Conservation (phyloP, 2,888 invertebrate species). For the Cheilosia vernalis region DNA sequence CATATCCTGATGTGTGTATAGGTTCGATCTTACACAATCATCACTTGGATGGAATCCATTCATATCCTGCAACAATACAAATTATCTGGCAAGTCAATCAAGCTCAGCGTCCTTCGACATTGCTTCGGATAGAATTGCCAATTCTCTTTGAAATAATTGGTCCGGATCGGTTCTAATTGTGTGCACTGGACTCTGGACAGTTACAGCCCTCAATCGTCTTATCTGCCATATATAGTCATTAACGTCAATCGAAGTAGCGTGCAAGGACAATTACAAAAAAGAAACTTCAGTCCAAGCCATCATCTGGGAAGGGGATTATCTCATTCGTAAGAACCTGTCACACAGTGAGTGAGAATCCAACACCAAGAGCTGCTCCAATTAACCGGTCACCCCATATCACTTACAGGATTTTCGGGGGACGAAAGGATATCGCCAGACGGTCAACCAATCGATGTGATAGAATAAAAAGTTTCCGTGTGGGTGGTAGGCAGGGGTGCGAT, state of each 20-base stretch:
- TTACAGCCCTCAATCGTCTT: conserved; percentile 39
- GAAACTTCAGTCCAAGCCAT: conserved; percentile 15
- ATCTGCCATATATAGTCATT: conserved; percentile 59
- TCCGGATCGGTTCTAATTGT: conserved; percentile 59
- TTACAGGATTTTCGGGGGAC: conserved; percentile 31
- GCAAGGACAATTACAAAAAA: conserved; percentile 61
- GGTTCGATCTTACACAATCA: conserved; percentile 37
- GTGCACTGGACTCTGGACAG: conserved; percentile 29
- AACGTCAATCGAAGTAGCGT: conserved; percentile 72
- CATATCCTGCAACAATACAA: conserved; percentile 52
- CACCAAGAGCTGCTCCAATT: conserved; percentile 68
- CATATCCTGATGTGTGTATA: conserved; percentile 6
- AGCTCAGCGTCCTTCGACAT: conserved; percentile 57
- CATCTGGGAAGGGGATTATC: conserved; percentile 42
- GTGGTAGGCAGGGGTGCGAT: conserved; percentile 35
- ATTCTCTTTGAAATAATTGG: conserved; percentile 69
- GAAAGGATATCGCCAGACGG: conserved; percentile 36
- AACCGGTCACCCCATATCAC: conserved; percentile 66
- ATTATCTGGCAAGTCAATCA: conserved; percentile 69
- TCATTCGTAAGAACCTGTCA: conserved; percentile 60
- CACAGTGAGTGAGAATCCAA: conserved; percentile 65
- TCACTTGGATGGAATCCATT: conserved; percentile 10
- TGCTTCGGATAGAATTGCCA: conserved; percentile 55
- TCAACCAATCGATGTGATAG: conserved; percentile 33
- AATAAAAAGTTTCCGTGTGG: conserved; percentile 6